Conservation (phyloP, 2,888 invertebrate species). For the Eretmocerus hayati region DNA sequence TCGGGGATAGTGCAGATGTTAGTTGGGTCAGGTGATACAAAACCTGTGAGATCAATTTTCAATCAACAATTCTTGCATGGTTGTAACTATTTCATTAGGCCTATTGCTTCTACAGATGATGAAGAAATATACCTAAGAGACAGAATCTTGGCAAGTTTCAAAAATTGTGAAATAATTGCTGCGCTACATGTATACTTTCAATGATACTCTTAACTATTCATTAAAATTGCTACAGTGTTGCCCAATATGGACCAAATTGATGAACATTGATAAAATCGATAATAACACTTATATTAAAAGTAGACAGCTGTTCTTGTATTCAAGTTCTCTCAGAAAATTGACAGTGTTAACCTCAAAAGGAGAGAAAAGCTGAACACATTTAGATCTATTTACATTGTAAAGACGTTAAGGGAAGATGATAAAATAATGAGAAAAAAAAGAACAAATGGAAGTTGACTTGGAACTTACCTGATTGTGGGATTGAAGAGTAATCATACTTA, state of each 20-base stretch:
- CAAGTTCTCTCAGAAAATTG: not conserved
- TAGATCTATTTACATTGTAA: not conserved
- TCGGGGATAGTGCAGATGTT: conserved; percentile 36
- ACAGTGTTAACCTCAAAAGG: not conserved
- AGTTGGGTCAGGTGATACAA: conserved; percentile 42
- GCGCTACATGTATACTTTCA: not conserved
- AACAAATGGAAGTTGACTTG: no score
- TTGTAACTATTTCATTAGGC: not conserved
- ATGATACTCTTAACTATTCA: not conserved
- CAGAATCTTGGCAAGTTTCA: conserved; percentile 7
- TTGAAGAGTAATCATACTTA: conserved; percentile 43
- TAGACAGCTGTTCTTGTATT: not conserved
- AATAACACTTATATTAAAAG: not conserved
- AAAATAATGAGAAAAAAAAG: conserved; percentile 1
- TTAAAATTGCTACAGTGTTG: not conserved
- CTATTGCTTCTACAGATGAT: not conserved
- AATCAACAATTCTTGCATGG: not conserved
- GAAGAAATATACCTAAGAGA: not conserved
- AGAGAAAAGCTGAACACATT: not conserved
- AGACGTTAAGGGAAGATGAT: not conserved
- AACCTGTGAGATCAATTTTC: conserved; percentile 29
- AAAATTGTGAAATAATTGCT: conserved; percentile 8
- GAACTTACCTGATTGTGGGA: conserved; percentile 43
- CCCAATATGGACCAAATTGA: not conserved
- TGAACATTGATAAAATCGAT: not conserved